Evolutionary conservation across 2,888 invertebrate species (phyloP).

Genomic region (Sminthurides aquaticus): DNA sequence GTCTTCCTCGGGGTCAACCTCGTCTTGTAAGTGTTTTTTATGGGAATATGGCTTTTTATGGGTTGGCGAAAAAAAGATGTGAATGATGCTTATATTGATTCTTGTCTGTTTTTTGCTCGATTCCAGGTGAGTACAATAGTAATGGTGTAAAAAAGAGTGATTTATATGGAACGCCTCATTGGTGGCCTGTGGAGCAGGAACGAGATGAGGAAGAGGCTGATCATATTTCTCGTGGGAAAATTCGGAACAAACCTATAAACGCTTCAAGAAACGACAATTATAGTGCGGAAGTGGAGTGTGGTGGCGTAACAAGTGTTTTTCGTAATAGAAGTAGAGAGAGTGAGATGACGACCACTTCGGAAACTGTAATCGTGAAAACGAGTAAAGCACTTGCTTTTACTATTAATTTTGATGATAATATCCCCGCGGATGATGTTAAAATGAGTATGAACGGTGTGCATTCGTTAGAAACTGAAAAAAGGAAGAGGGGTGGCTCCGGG

Average conservation of each 20-base stretch:
- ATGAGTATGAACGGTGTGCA: neutral
- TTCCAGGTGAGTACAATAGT: constrained; percentile 16
- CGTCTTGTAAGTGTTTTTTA: constrained; percentile 10
- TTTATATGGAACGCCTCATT: constrained; percentile 38
- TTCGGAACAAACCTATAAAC: neutral
- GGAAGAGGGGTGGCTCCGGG: neutral
- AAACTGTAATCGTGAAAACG: neutral
- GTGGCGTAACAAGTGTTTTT: neutral
- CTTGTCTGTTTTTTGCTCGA: neutral
- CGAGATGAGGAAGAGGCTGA: neutral
- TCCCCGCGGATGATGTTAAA: neutral
- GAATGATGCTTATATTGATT: neutral
- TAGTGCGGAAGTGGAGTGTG: neutral
- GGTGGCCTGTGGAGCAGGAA: constrained; percentile 33
- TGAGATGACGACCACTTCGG: neutral
- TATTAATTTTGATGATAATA: constrained; percentile 4
- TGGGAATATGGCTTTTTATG: too few relatives aligned
- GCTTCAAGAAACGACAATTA: neutral
- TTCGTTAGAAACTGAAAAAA: neutral
- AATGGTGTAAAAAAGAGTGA: constrained; percentile 16
- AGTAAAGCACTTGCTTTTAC: neutral
- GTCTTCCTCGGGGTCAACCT: constrained; percentile 17
- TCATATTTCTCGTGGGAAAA: neutral
- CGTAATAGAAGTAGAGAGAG: neutral
- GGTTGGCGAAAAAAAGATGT: neutral